Evolutionary conservation across 2,797 vertebrate species (phyloP), one percentile per base, ranked within the genome.

Genomic region (Acanthurus tractus): DNA sequence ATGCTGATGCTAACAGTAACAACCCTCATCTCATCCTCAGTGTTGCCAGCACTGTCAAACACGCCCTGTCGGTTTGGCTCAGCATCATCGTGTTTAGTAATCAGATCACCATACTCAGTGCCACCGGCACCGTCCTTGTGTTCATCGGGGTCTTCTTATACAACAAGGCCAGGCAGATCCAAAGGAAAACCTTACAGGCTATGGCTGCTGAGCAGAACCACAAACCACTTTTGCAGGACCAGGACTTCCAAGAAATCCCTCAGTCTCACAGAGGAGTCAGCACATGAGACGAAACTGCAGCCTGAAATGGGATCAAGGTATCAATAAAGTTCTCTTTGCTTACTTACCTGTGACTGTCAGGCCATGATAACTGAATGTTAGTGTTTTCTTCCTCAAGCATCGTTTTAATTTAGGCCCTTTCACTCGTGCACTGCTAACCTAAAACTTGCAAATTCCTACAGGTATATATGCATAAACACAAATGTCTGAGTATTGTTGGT

Each of bases 41-140:
- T 8, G 98, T 99, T 5, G 98, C 97, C 75, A 99, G 98, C 78
- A 99, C 98, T 0, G 98, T 98, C 83, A 99, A 99, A 79, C 98
- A 99, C 0, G 98, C 98, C 6, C 73, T 99, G 85, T 99, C 97
- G 1, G 96, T 99, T 63, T 99, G 98, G 98, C 95, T 99, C 36
- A 99, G 98, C 86, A 89, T 99, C 92, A 96, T 99, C 15, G 92
- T 99, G 22, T 99, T 99, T 49, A 97, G 96, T 36, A 99, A 99
- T 93, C 96, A 93, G 29, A 95, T 99, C 88, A 97, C 96, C 11
- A 82, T 96, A 79, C 95, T 98, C 76, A 97, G 97, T 0, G 98
- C 98, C 6, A 3, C 87, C 0, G 98, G 98, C 62, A 99, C 97
- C 0, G 46, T 93, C 2, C 79, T 98, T 0, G 98, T 99, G 64